Evolutionary conservation across 2,113 vertebrate species (phyloP).

Genomic region (Sorex araneus): DNA sequence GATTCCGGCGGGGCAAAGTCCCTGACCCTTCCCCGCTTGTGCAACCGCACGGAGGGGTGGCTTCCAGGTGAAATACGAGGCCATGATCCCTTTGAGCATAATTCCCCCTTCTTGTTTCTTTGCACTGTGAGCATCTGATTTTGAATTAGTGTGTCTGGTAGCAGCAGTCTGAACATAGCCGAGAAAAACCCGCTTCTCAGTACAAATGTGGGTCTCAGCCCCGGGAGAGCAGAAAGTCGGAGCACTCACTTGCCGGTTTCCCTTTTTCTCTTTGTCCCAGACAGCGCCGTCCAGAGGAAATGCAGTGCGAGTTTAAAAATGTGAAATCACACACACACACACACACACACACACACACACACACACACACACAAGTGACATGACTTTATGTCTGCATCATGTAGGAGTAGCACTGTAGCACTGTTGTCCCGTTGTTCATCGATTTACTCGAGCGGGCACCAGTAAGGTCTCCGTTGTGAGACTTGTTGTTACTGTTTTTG

Average conservation of each 20-base stretch:
- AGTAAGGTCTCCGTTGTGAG: too few species aligned
- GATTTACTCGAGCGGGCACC: too few species aligned
- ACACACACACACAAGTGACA: background rate
- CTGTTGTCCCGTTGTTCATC: too few species aligned
- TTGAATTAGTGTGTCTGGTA: slow-evolving; percentile 44
- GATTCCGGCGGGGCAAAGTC: slow-evolving; percentile 54
- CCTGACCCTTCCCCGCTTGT: slow-evolving; percentile 52
- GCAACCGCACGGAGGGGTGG: slow-evolving; percentile 14
- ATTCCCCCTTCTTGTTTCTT: background rate
- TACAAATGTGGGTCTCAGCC: slow-evolving; percentile 45
- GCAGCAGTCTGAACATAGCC: slow-evolving; percentile 50
- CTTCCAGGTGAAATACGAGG: slow-evolving; percentile 58
- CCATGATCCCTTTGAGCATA: slow-evolving; percentile 8
- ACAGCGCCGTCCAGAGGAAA: background rate
- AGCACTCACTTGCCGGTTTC: background rate
- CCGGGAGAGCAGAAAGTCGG: too few species aligned
- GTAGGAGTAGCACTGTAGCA: too few species aligned
- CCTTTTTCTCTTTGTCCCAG: background rate
- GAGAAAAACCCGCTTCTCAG: slow-evolving; percentile 34
- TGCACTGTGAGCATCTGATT: slow-evolving; percentile 28
- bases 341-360: too few species aligned
- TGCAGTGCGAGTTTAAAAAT: background rate
- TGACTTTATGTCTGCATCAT: background rate
- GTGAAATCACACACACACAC: background rate
- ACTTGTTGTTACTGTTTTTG: too few species aligned